Percentiles rank a stretch among this genome's conserved stretches.
Conservation (phyloP, 2,888 invertebrate genomes). For the Clostera curtula region DNA sequence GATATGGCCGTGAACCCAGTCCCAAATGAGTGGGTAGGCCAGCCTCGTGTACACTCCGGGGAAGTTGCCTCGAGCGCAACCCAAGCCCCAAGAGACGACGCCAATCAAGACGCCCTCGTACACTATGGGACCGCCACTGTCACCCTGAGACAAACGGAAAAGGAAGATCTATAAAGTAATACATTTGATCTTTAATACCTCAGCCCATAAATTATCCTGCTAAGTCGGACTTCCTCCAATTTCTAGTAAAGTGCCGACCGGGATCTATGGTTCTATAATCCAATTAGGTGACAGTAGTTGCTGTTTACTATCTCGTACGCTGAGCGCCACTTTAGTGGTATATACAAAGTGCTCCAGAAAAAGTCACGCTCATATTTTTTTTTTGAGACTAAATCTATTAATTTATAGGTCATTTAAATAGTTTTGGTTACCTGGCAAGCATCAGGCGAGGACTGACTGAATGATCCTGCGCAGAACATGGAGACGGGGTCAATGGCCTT, state of each 20-base stretch:
- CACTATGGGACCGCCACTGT: conserved; percentile 68
- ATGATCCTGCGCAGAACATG: conserved; percentile 74
- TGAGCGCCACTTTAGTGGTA: no score
- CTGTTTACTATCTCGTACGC: no score
- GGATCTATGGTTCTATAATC: no score
- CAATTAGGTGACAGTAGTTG: no score
- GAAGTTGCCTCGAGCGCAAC: conserved; percentile 67
- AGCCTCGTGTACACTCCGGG: conserved; percentile 68
- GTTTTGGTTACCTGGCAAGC: conserved; percentile 62
- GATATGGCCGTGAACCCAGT: conserved; percentile 53
- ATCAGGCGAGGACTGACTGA: conserved; percentile 60
- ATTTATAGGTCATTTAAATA: no score
- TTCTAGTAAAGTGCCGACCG: no score
- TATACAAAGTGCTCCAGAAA: no score
- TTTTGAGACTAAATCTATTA: no score
- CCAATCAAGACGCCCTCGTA: conserved; percentile 60
- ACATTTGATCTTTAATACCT: no score
- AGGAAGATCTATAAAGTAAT: conserved; percentile 2
- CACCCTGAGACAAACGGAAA: conserved; percentile 46
- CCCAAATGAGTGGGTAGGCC: conserved; percentile 46
- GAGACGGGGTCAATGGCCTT: conserved; percentile 57
- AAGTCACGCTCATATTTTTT: no score
- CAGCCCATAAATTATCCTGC: no score
- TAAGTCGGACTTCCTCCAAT: no score
- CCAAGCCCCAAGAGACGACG: conserved; percentile 68